Conservation (phyloP, 1,140 invertebrate species). For the Alviniconcha marisindica region DNA sequence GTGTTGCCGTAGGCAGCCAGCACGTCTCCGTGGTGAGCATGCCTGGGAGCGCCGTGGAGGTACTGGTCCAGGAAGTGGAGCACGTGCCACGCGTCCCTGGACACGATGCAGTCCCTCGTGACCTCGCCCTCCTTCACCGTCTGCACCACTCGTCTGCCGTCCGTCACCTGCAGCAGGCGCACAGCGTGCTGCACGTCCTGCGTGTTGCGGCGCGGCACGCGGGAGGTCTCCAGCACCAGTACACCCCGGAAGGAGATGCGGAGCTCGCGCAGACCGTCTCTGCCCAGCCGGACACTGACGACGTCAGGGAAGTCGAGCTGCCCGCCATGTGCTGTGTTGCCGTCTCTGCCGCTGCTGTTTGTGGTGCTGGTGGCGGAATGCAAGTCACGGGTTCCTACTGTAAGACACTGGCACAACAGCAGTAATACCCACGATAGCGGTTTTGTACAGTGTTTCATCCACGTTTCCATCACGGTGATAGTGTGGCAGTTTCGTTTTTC, state of each 20-base stretch:
- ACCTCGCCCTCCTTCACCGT: conserved; percentile 43
- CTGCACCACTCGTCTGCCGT: conserved; percentile 43
- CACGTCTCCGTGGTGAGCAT: conserved; percentile 35
- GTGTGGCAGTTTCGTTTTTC: no score
- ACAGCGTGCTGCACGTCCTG: conserved; percentile 29
- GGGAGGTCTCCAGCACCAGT: conserved; percentile 43
- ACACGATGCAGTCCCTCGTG: conserved; percentile 46
- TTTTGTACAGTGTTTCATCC: no score
- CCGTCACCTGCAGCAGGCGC: conserved; percentile 43
- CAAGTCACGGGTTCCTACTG: no score
- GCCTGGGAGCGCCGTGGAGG: not conserved
- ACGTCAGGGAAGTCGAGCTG: not conserved
- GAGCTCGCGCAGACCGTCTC: conserved; percentile 43
- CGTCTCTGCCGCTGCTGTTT: no score
- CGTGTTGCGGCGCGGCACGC: not conserved
- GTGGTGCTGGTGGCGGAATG: no score
- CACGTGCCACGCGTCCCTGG: conserved; percentile 41
- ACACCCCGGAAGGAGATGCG: conserved; percentile 36
- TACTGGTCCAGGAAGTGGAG: conserved; percentile 46
- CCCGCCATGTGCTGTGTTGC: not conserved
- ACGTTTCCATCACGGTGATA: no score
- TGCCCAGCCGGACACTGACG: conserved; percentile 43
- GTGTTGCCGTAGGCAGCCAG: conserved; percentile 10
- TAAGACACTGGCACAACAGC: no score
- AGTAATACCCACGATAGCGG: no score